phyloP scores from a whole-genome alignment of 2,113 vertebrate species.

The Hippocampus mohnikei region DNA sequence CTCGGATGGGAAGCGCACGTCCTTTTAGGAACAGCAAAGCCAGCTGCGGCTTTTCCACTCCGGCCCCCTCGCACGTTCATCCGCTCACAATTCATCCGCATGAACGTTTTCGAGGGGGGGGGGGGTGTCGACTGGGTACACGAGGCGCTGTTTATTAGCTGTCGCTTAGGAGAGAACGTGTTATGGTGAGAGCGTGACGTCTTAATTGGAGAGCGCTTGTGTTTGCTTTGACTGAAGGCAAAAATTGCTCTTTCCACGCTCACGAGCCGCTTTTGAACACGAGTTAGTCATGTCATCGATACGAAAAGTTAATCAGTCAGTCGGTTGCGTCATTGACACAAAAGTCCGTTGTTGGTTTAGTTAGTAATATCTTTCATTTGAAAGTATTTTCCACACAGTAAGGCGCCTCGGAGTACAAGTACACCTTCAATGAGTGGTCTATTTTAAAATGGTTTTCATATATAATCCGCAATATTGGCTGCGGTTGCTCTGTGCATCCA shows the following conservation, averaged over 20 bases:
- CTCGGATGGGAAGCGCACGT: conserved; percentile 38
- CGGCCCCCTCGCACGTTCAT: neutral
- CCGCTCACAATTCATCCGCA: neutral
- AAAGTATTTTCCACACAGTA: no score
- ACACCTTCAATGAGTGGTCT: no score
- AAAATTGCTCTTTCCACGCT: conserved; percentile 43
- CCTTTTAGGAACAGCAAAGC: conserved; percentile 11
- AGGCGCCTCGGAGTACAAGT: no score
- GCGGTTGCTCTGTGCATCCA: no score
- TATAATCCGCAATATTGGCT: no score
- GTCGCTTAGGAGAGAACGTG: neutral
- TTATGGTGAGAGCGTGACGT: neutral
- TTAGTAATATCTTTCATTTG: no score
- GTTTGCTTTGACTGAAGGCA: conserved; percentile 31
- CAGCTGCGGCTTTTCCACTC: neutral
- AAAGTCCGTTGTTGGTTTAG: no score
- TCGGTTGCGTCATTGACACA: neutral
- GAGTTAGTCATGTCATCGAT: neutral
- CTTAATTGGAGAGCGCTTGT: conserved; percentile 18
- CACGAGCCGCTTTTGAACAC: conserved; percentile 19
- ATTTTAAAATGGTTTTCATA: no score
- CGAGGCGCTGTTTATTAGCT: neutral
- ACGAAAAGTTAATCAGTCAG: neutral
- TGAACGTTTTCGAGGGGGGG: neutral
- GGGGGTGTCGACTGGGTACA: conserved; percentile 19